Conservation (phyloP, 2,113 vertebrate genomes). For the Rallus limicola region DNA sequence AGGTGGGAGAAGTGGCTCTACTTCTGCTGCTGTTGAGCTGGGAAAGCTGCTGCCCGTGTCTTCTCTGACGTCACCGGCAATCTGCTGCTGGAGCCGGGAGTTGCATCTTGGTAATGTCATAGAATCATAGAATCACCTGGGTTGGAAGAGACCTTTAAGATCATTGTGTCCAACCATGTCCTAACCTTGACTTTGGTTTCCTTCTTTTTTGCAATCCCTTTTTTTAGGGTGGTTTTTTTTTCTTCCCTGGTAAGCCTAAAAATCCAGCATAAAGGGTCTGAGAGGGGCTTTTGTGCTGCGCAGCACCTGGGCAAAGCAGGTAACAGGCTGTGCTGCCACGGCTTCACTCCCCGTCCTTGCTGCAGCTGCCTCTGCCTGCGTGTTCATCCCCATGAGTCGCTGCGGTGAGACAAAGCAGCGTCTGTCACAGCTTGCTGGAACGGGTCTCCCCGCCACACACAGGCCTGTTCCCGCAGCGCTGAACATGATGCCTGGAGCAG, state of each 20-base stretch:
- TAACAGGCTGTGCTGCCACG: not conserved
- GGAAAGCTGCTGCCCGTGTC: not conserved
- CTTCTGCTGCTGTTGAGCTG: not conserved
- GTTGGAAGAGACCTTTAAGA: no score
- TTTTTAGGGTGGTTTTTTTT: no score
- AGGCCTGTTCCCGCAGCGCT: not conserved
- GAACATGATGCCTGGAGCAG: accelerated
- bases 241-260: not conserved
- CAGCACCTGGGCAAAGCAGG: not conserved
- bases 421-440: not conserved
- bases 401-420: accelerated
- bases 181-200: not conserved
- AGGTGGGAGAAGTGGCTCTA: not conserved
- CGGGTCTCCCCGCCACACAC: not conserved
- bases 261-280: not conserved
- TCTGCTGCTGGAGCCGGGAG: not conserved
- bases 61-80: not conserved
- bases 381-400: accelerated
- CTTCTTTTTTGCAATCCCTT: not conserved
- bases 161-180: no score
- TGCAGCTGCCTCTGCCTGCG: not conserved
- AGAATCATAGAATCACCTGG: no score
- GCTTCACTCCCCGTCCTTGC: not conserved
- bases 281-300: not conserved
- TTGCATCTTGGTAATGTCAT: not conserved